A percentile compares a stretch with the other conserved stretches of the same genome.
phyloP scores from a whole-genome alignment of 2,888 invertebrate genomes.

The Oxytorus armatus region DNA sequence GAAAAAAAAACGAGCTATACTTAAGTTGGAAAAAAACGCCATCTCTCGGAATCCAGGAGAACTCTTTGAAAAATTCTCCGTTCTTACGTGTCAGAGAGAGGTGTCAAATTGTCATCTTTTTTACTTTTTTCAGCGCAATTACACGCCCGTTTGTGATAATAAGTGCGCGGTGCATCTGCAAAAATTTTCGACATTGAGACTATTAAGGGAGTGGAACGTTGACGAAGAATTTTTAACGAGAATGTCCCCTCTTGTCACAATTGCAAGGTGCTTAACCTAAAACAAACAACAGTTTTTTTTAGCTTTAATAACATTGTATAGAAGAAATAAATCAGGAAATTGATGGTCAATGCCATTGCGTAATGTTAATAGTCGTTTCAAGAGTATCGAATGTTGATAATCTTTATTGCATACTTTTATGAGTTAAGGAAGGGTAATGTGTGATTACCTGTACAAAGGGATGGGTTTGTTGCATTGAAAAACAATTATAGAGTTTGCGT shows the following conservation, averaged over 20 bases:
- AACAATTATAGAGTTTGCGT: too few relatives aligned
- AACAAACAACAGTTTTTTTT: background rate
- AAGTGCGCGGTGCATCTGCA: background rate
- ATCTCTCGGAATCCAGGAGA: constrained; percentile 13
- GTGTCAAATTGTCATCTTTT: constrained; percentile 27
- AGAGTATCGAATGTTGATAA: background rate
- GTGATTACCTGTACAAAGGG: too few relatives aligned
- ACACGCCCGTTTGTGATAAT: background rate
- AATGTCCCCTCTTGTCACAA: constrained; percentile 11
- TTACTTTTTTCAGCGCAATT: constrained; percentile 7
- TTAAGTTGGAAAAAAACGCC: constrained; percentile 6
- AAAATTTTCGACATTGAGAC: background rate
- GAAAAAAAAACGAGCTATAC: background rate
- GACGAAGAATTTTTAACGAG: constrained; percentile 7
- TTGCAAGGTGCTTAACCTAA: constrained; percentile 51
- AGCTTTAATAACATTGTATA: background rate
- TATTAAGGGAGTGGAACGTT: background rate
- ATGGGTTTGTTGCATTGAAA: too few relatives aligned
- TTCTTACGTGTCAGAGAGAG: constrained; percentile 54
- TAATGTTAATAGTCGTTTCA: background rate
- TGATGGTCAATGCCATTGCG: background rate
- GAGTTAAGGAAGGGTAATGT: too few relatives aligned
- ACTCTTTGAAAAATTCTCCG: background rate
- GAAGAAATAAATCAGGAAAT: background rate
- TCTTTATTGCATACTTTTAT: too few relatives aligned